A percentile compares a stretch with the other conserved stretches of the same genome.
phyloP scores from a whole-genome alignment of 2,113 vertebrate species.

The Lampris megalopsis region DNA sequence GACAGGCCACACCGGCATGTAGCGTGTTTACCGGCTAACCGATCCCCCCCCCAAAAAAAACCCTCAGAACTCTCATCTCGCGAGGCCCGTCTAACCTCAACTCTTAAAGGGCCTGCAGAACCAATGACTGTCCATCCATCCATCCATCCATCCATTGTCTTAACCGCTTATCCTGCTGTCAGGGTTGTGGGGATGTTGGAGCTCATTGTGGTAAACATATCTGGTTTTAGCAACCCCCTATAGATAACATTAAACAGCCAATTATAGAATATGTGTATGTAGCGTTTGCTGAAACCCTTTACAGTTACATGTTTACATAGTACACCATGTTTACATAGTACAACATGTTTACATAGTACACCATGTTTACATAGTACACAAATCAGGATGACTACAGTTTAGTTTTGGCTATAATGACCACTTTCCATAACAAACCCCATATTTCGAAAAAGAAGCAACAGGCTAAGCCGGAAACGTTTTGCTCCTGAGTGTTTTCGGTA shows the following conservation, averaged over 20 bases:
- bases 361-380: constrained; percentile 2
- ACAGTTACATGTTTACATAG: constrained; percentile 8
- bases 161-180: too few relatives aligned
- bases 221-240: constrained; percentile 14
- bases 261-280: constrained; percentile 3
- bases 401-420: constrained; percentile 42
- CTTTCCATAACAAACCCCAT: constrained; percentile 45
- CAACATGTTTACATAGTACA: constrained; percentile 6
- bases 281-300: background rate
- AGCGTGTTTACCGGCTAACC: too few relatives aligned
- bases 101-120: too few relatives aligned
- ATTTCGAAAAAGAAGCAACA: constrained; percentile 32
- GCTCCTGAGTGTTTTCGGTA: background rate
- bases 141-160: too few relatives aligned
- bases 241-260: constrained; percentile 21
- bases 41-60: too few relatives aligned
- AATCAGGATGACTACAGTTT: constrained; percentile 5
- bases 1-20: too few relatives aligned
- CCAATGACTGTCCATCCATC: too few relatives aligned
- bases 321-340: too few relatives aligned
- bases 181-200: too few relatives aligned
- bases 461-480: background rate
- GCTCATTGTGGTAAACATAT: background rate
- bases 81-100: too few relatives aligned
- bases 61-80: too few relatives aligned